Base-by-base conservation (phyloP, 2,797 vertebrate species). In the Geotrypetes seraphini region DNA sequence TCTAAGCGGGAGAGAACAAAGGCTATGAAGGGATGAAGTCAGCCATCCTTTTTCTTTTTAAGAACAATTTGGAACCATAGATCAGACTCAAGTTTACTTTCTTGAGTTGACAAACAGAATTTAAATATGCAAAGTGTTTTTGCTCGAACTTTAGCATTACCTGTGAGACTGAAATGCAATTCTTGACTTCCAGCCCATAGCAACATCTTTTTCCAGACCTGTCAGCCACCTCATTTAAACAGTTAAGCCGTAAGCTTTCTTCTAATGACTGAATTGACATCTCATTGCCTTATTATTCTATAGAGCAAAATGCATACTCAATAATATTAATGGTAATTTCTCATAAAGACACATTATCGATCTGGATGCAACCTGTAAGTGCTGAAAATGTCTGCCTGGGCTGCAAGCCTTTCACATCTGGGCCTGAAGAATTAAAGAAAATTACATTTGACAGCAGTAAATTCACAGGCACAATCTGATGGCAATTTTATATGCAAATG, bases 361-460 rank as follows among this genome's bases (percentile, higher is more conserved):
- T 96, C 87, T 7, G 35, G 70, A 70, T 78, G 71, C 75, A 87
- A 90, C 89, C 89, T 92, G 84, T 87, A 89, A 86, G 75, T 70
- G 80, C 84, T 84, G 85, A 85, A 92, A 91, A 86, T 85, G 83
- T 83, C 81, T 86, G 84, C 83, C 85, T 83, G 82, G 84, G 82
- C 84, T 81, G 76, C 67, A 69, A 78, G 85, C 75, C 83, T 78
- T 84, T 79, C 86, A 82, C 81, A 75, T 79, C 79, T 77, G 60
- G 74, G 67, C 71, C 85, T 93, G 92, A 96, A 93, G 90, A 96
- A 96, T 96, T 96, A 97, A 93, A 91, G 87, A 75, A 85, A 94
- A 96, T 96, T 93, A 91, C 88, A 91, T 94, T 90, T 93, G 93
- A 93, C 90, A 91, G 89, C 84, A 85, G 81, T 88, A 92, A 96